These are phyloP conservation scores for Drosophila eugracilis DNA, from an alignment of 1,140 invertebrate species.

Conservation along the genomic window DNA sequence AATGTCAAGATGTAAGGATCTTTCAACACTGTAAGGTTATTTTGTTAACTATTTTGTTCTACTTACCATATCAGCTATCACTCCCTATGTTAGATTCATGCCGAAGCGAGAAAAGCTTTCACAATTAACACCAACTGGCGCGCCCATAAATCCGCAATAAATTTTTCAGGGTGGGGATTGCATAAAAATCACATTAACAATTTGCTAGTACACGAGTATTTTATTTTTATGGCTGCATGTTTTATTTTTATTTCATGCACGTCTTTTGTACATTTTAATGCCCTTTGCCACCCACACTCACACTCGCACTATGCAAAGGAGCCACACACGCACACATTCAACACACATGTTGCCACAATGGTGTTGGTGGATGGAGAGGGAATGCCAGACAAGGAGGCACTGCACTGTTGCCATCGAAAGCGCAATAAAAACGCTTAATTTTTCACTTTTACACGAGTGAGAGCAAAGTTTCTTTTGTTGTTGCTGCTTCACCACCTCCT, in stretches of 20 bases:
- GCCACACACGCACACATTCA: slow-evolving; percentile 41
- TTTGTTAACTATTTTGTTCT: not conserved
- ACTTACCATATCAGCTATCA: not conserved
- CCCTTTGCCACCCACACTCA: slow-evolving; percentile 21
- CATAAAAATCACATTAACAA: slow-evolving; percentile 84
- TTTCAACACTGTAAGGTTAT: not conserved
- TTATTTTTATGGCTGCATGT: slow-evolving; percentile 82
- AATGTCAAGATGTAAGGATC: too few relatives aligned
- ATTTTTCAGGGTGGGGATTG: slow-evolving; percentile 53
- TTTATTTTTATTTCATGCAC: slow-evolving; percentile 83
- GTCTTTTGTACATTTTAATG: slow-evolving; percentile 68
- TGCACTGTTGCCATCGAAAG: slow-evolving; percentile 69
- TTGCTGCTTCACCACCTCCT: slow-evolving; percentile 1
- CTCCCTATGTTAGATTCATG: slow-evolving; percentile 18
- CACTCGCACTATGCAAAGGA: slow-evolving; percentile 23
- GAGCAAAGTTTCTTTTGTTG: slow-evolving; percentile 53
- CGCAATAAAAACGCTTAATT: slow-evolving; percentile 83
- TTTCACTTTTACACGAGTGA: slow-evolving; percentile 75
- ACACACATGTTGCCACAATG: slow-evolving; percentile 71
- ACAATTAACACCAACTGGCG: slow-evolving; percentile 76
- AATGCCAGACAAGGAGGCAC: slow-evolving; percentile 23
- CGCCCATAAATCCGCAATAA: slow-evolving; percentile 70
- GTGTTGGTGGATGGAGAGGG: slow-evolving; percentile 13
- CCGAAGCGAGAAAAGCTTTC: slow-evolving; percentile 30
- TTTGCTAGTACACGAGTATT: slow-evolving; percentile 81